Base-by-base conservation (phyloP, 2,113 vertebrate genomes). In the Leptocoma aspasia region DNA sequence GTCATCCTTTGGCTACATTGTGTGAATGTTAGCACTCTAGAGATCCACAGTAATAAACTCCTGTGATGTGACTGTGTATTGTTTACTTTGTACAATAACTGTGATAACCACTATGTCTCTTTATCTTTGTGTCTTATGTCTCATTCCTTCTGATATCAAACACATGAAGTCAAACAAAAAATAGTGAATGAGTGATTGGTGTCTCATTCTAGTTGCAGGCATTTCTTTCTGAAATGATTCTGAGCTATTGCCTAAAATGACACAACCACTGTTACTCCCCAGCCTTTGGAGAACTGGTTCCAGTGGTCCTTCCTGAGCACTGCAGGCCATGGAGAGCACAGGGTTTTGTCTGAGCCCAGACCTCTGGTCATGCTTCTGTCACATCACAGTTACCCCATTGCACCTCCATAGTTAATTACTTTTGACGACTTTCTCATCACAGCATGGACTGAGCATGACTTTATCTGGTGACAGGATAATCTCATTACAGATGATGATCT, bases 401-500 rank as follows among this genome's bases (percentile, higher is more conserved):
- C 70, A 88, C 56, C 72, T 95, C 86, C 82, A 94, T 60, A 89
- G 89, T 96, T 96, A 97, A 96, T 97, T 96, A 97, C 96, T 96
- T 97, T 95, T 96, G 96, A 95, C 42, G 59, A 96, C 96, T 95
- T 96, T 94, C 96, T 91, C 89, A 96, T 96, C 93, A 91, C 95
- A 96, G 91, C 80, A 75, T 87, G 85, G 92, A 91, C 82, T 42
- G 56, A 92, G 77, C 81, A 82, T 89, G 91, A 94, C 95, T 96
- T 97, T 94, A 96, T 95, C 96, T 97, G 93, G 91, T 96, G 94
- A 82, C 89, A 96, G 84, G 79, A 92, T 97, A 96, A 97, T 97
- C 97, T 96, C 94, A 94, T 97, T 97, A 97, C 72, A 94, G 91
- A 96, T 96, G 96, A 96, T 96, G 96, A 97, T 97, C 96, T 97